phyloP scores from a whole-genome alignment of 2,113 vertebrate species.

The Morone chrysops region DNA sequence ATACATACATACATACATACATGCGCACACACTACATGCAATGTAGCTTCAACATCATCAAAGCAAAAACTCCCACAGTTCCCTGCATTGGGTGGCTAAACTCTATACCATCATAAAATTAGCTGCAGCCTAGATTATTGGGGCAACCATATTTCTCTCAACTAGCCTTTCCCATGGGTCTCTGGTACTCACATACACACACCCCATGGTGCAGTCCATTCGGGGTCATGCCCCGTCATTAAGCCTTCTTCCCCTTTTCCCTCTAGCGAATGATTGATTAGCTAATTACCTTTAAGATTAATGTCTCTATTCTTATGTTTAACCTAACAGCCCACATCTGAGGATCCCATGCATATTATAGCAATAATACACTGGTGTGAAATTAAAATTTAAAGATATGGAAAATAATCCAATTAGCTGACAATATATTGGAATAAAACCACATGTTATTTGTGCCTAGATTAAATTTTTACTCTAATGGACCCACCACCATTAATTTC shows the following conservation, averaged over 20 bases:
- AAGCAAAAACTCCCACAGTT: background rate
- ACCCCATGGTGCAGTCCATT: conserved; percentile 11
- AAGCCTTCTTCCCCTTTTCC: conserved; percentile 27
- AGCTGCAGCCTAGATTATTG: conserved; percentile 5
- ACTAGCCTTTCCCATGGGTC: background rate
- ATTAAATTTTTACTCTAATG: conserved; percentile 9
- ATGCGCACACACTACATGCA: background rate
- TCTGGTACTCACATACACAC: conserved; percentile 6
- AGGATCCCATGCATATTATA: conserved; percentile 25
- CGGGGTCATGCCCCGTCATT: conserved; percentile 34
- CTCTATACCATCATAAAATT: background rate
- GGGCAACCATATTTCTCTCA: conserved; percentile 12
- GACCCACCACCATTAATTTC: conserved; percentile 10
- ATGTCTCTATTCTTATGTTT: conserved; percentile 48
- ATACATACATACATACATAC: no score
- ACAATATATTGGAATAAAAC: conserved; percentile 24
- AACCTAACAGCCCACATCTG: conserved; percentile 35
- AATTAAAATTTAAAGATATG: conserved; percentile 36
- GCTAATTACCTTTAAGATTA: conserved; percentile 63
- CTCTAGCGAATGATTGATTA: conserved; percentile 48
- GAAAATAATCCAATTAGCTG: conserved; percentile 33
- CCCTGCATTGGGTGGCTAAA: background rate
- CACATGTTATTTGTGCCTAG: conserved; percentile 19
- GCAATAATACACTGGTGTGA: conserved; percentile 12
- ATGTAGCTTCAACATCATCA: background rate